Evolutionary conservation across 2,113 vertebrate genomes (phyloP), one percentile per base, ranked within the genome.

Genomic region (Phaetusa simplex): DNA sequence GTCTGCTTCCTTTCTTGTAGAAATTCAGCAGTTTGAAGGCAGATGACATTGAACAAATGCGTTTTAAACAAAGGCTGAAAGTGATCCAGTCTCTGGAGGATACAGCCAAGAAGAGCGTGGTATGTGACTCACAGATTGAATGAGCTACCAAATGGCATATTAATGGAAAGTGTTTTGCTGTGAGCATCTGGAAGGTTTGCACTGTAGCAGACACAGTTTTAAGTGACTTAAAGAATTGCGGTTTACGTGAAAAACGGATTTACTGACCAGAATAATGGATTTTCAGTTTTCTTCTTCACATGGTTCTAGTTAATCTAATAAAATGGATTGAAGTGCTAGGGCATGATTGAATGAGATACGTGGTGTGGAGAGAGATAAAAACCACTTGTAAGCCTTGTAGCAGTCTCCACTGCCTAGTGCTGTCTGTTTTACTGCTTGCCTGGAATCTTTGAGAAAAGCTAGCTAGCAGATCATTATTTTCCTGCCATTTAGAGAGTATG

Each of bases 51-150:
- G 99, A 99, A 86, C 99, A 99, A 98, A 99, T 99, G 99, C 98
- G 99, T 80, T 99, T 99, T 97, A 99, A 99, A 86, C 99, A 99
- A 97, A 98, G 99, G 95, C 98, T 99, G 97, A 99, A 99, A 97
- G 99, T 99, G 97, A 99, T 99, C 92, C 99, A 99, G 98, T 99
- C 99, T 7, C 97, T 99, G 96, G 99, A 99, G 97, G 99, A 99
- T 96, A 99, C 99, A 0, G 99, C 99, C 77, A 99, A 99, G 97
- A 98, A 99, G 95, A 99, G 99, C 8, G 99, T 99, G 99, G 99
- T 99, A 98, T 66, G 99, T 98, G 64, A 74, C 36, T 83, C 45
- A 43, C 38, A 66, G 55, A 83, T 6, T 77, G 72, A 85, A 58
- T 72, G 59, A 86, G 80, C 47, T 84, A 64, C 67, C 77, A 79